Evolutionary conservation across 2,888 invertebrate species (phyloP).

Genomic region (Perithous albicinctus): DNA sequence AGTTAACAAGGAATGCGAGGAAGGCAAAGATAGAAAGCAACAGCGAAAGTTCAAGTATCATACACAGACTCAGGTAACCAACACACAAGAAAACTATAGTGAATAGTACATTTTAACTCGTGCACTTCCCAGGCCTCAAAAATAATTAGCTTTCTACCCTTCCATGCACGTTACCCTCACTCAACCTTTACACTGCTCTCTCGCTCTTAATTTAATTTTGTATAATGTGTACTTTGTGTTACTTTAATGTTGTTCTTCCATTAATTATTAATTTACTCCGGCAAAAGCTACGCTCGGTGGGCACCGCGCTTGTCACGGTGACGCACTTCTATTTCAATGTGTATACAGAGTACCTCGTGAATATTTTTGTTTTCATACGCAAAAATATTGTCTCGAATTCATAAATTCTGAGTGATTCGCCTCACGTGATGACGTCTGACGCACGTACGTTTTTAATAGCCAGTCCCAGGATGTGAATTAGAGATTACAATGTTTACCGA

Average conservation of each 20-base stretch:
- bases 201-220: conserved; percentile 42
- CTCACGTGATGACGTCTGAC: not conserved
- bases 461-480: conserved; percentile 10
- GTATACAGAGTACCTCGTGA: not conserved
- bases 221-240: conserved; percentile 42
- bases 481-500: conserved; percentile 39
- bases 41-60: conserved; percentile 3
- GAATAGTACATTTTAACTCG: conserved; percentile 38
- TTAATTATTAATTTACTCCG: conserved; percentile 32
- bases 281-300: not conserved
- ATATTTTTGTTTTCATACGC: not conserved
- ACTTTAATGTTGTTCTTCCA: conserved; percentile 13
- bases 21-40: conserved; percentile 1
- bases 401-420: not conserved
- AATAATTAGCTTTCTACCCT: conserved; percentile 35
- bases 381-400: conserved; percentile 2
- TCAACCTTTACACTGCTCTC: not conserved
- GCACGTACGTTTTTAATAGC: conserved; percentile 9
- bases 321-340: conserved; percentile 2
- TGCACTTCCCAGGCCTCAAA: conserved; percentile 34
- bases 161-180: not conserved
- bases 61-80: conserved; percentile 18
- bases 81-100: not conserved
- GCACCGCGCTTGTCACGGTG: conserved; percentile 1
- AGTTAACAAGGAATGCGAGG: not conserved